A percentile compares a stretch with the other conserved stretches of the same genome.
These are phyloP conservation scores for Ranitomeya variabilis DNA, from an alignment of 2,113 vertebrate genomes.

Conservation along the genomic window DNA sequence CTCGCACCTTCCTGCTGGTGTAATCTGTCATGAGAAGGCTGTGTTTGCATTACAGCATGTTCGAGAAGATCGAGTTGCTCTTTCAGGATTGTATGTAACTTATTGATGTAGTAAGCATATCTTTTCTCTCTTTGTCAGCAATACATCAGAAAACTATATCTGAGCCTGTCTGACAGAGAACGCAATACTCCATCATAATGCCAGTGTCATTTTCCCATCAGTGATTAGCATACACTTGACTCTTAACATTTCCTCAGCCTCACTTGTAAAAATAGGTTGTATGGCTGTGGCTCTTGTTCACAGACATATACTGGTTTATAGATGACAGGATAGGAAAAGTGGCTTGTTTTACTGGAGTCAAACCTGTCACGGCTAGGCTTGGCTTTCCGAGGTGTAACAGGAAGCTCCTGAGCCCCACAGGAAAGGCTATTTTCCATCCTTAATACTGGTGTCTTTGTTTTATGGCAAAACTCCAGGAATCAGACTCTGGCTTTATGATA, in stretches of 20 bases:
- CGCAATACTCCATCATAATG: slow-evolving; percentile 48
- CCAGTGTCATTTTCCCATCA: slow-evolving; percentile 50
- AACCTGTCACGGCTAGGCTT: not conserved
- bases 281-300: not conserved
- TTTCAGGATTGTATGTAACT: slow-evolving; percentile 33
- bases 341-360: not conserved
- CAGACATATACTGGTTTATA: not conserved
- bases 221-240: slow-evolving; percentile 38
- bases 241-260: slow-evolving; percentile 13
- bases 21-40: slow-evolving; percentile 27
- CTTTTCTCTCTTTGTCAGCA: slow-evolving; percentile 55
- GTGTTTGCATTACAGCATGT: slow-evolving; percentile 50
- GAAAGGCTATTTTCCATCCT: no score
- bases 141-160: slow-evolving; percentile 48
- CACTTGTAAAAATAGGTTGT: slow-evolving; percentile 22
- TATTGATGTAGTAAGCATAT: slow-evolving; percentile 58
- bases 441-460: no score
- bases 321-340: not conserved
- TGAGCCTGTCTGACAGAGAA: slow-evolving; percentile 46
- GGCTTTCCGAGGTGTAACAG: not conserved
- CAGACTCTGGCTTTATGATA: no score
- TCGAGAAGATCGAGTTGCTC: slow-evolving; percentile 47
- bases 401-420: no score
- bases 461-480: no score
- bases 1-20: not conserved